phyloP scores from a whole-genome alignment of 1,140 invertebrate genomes.

The Parasteatoda tepidariorum region DNA sequence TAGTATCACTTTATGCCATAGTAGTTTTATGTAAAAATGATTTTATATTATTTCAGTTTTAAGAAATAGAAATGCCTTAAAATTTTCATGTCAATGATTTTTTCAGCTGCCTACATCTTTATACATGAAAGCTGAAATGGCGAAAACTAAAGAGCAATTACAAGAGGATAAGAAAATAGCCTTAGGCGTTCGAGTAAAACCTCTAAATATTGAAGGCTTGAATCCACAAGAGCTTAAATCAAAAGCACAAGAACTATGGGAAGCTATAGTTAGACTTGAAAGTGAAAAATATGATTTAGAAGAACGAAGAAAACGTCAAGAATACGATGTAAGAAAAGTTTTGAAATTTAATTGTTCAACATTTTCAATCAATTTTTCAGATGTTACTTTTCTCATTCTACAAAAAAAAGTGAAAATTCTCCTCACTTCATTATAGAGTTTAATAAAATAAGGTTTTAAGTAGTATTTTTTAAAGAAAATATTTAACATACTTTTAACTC shows the following conservation, averaged over 20 bases:
- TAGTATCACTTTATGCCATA: too few species aligned
- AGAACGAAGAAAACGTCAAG: constrained; percentile 98
- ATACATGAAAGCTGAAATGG: constrained; percentile 90
- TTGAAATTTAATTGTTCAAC: too few species aligned
- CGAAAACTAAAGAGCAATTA: constrained; percentile 98
- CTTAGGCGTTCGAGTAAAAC: constrained; percentile 94
- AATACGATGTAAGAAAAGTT: constrained; percentile 95
- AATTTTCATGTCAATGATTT: too few species aligned
- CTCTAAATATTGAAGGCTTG: constrained; percentile 82
- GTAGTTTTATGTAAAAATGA: too few species aligned
- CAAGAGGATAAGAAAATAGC: constrained; percentile 99
- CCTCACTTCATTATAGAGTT: too few species aligned
- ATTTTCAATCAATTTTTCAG: neutral
- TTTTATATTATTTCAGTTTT: too few species aligned
- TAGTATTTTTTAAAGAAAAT: too few species aligned
- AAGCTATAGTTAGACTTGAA: constrained; percentile 94
- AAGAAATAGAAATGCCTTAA: too few species aligned
- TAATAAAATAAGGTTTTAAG: too few species aligned
- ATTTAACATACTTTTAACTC: too few species aligned
- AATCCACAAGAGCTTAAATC: constrained; percentile 82
- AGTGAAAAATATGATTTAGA: constrained; percentile 99
- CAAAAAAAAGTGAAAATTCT: too few species aligned
- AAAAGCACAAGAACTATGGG: constrained; percentile 95
- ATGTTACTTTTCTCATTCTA: too few species aligned
- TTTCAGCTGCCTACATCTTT: constrained; percentile 80